Base-by-base conservation (phyloP, 2,888 invertebrate genomes). In the Congeria kusceri region DNA sequence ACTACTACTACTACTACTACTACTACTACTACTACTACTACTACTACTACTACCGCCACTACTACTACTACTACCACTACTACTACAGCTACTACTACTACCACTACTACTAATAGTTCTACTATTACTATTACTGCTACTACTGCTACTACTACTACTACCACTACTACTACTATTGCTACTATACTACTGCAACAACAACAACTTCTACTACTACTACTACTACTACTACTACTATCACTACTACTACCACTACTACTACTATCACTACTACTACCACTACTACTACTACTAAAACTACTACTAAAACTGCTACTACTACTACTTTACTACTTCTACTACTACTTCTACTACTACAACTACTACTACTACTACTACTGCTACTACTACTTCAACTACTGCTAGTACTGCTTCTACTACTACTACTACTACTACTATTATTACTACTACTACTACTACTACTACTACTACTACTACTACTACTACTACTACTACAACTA, bases 211-310 rank as follows among this genome's bases (percentile, higher is more conserved):
- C 59, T 7, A 13, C 28, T 20, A 9, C 28, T 59, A n/a, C n/a
- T n/a, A n/a, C n/a, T n/a, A n/a, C n/a, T n/a, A 59, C 59, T 29
- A 18, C 59, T 59, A 59, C 28, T 7, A 29, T 39, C 7, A 59
- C 59, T 20, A 27, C 29, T 39, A 29, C 59, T 59, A 59, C 29
- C 20, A 59, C 29, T 59, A 59, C 28, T 29, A 29, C 28, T 18
- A 59, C 59, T 18, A 29, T 39, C n/a, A 59, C 57, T 57, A n/a
- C n/a, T n/a, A n/a, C n/a, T n/a, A n/a, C 46, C 46, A n/a, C n/a
- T n/a, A n/a, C n/a, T n/a, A n/a, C n/a, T n/a, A n/a, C 58, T 25
- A n/a, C n/a, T n/a, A n/a, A n/a, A n/a, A n/a, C n/a, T n/a, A n/a
- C n/a, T n/a, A n/a, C n/a, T n/a, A n/a, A n/a, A n/a, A n/a, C n/a